Evolutionary conservation across 53 echinoderm and acorn worm genomes (phyloP).

Genomic region (Arbacia lixula): DNA sequence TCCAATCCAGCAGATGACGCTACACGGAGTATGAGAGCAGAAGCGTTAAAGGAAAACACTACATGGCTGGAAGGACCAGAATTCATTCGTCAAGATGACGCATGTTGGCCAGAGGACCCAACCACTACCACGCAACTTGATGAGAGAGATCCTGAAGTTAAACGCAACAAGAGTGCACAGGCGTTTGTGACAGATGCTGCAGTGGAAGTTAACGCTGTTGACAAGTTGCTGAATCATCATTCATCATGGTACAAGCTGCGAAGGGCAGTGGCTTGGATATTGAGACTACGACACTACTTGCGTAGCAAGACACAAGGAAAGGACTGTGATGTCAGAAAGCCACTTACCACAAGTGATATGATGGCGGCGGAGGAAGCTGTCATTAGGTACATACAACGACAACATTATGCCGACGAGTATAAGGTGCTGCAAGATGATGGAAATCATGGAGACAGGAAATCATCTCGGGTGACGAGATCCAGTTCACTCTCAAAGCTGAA

Average conservation of each 20-base stretch:
- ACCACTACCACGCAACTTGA: too few relatives aligned
- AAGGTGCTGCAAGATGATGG: too few relatives aligned
- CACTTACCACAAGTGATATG: constrained; percentile 37
- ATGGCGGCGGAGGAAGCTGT: constrained; percentile 22
- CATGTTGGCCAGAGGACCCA: constrained; percentile 45
- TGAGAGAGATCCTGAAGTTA: too few relatives aligned
- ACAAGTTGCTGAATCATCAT: too few relatives aligned
- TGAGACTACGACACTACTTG: constrained; percentile 9
- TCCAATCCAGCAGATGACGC: constrained; percentile 56
- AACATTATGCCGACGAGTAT: too few relatives aligned
- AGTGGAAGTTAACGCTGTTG: background rate
- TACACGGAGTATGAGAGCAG: constrained; percentile 41
- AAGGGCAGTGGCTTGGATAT: constrained; percentile 52
- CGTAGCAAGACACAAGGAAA: background rate
- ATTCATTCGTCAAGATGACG: constrained; percentile 36
- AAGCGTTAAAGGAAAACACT: constrained; percentile 7
- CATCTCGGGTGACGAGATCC: too few relatives aligned
- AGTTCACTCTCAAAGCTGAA: too few relatives aligned
- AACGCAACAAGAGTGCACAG: too few relatives aligned
- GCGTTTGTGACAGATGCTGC: too few relatives aligned
- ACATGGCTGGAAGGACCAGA: constrained; percentile 33
- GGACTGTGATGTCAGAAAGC: background rate
- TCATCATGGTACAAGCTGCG: constrained; percentile 44
- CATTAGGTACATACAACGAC: too few relatives aligned
- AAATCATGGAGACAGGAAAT: constrained; percentile 4